Base-by-base conservation (phyloP, 2,888 invertebrate species). In the Lithophane semibrunnea region DNA sequence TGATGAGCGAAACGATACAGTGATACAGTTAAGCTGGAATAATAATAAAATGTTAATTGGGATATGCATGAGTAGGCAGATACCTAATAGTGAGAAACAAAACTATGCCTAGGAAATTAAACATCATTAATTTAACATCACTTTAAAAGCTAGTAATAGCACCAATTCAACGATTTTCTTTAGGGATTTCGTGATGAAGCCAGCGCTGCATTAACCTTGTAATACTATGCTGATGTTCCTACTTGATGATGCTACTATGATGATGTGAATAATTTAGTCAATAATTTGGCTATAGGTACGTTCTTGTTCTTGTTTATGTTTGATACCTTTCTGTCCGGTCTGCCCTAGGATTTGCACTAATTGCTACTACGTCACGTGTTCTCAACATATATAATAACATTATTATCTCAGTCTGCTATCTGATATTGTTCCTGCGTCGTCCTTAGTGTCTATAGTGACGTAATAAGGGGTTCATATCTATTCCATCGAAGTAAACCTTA, bases 381-480 rank as follows among this genome's bases (percentile, higher is more conserved):
- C 58, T 21, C 49, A 49, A 3, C 16, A 29, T 18, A 64, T 52
- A 3, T 0, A 24, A 54, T 56, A 21, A 61, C 18, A 66, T 58
- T 63, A 10, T 21, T 29, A n/a, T 56, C 37, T 83, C 37, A 37
- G 58, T 74, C 65, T 71, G 68, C 68, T 18, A 65, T 10, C 37
- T 29, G 24, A 65, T 63, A 73, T 60, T 52, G 63, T 68, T 64
- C 24, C 54, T 44, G 60, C 13, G 13, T 77, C 29, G 10, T 29
- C 47, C 29, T 73, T 37, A 54, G n/a, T 77, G 49, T 49, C 79
- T 61, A 1, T 47, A 29, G 29, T 49, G 47, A 68, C 67, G 24
- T 71, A 75, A 79, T 18, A 44, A 71, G 21, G 37, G 69, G 21
- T 69, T 63, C 7, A 37, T 60, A 47, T 66, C 9, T 67, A 42